These are phyloP conservation scores for Graphium colonna DNA, from an alignment of 2,888 invertebrate genomes.

Conservation along the genomic window DNA sequence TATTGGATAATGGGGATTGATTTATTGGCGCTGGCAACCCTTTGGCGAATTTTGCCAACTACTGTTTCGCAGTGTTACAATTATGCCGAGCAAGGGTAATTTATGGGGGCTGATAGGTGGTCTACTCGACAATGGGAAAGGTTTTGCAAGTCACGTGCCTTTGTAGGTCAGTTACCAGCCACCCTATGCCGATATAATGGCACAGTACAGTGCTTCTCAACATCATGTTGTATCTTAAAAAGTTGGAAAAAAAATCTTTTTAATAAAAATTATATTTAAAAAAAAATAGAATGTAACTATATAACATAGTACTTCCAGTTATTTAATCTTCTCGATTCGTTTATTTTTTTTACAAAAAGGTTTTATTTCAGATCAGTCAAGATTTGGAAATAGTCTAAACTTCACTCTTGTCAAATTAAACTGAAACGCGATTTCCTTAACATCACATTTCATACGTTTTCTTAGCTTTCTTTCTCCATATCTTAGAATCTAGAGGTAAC, in stretches of 20 bases:
- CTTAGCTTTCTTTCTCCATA: no score
- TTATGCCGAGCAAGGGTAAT: conserved; percentile 56
- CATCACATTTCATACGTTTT: no score
- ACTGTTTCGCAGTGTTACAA: conserved; percentile 62
- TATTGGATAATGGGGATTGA: conserved; percentile 29
- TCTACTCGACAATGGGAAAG: conserved; percentile 47
- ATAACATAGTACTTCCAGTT: conserved; percentile 1
- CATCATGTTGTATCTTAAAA: conserved; percentile 30
- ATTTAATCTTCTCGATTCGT: background rate
- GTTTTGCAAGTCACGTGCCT: conserved; percentile 69
- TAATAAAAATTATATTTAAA: no score
- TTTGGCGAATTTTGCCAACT: conserved; percentile 59
- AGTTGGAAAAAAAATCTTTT: no score
- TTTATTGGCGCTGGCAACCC: conserved; percentile 38
- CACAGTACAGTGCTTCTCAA: conserved; percentile 45
- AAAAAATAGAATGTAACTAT: no score
- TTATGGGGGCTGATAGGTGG: conserved; percentile 69
- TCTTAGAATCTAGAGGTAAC: no score
- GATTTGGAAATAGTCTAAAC: no score
- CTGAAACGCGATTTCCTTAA: no score
- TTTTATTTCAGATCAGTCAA: no score
- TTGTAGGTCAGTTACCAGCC: conserved; percentile 66
- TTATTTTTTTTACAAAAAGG: background rate
- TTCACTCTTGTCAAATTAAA: no score
- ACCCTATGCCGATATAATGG: conserved; percentile 45